Evolutionary conservation across 2,113 vertebrate genomes (phyloP).

Genomic region (Thalassarche chlororhynchos): DNA sequence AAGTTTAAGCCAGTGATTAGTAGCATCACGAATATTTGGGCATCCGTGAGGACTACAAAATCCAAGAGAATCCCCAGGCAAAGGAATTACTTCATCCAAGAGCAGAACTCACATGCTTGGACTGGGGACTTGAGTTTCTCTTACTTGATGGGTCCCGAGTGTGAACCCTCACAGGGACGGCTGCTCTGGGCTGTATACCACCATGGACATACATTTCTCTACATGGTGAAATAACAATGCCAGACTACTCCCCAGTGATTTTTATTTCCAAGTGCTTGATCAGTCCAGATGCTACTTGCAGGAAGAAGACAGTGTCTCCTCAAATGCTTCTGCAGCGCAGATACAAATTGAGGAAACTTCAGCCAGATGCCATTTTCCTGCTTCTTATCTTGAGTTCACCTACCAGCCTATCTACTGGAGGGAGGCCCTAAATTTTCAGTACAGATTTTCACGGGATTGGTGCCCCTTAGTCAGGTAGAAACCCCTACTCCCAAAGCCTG

Average conservation of each 20-base stretch:
- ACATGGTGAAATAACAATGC: background rate
- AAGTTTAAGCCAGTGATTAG: background rate
- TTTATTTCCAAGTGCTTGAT: background rate
- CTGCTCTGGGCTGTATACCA: background rate
- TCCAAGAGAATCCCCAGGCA: conserved; percentile 8
- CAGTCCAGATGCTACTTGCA: background rate
- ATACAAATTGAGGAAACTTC: background rate
- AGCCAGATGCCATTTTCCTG: background rate
- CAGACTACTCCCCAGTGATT: background rate
- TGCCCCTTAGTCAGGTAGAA: background rate
- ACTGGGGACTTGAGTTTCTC: background rate
- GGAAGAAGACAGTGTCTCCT: background rate
- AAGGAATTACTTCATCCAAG: background rate
- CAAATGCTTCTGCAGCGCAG: background rate
- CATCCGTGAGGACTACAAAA: background rate
- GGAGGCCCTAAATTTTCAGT: background rate
- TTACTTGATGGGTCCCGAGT: accelerated
- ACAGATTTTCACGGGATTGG: background rate
- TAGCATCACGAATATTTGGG: background rate
- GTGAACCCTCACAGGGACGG: background rate
- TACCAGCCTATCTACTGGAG: background rate
- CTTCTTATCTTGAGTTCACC: background rate
- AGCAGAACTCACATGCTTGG: background rate
- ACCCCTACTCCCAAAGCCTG: background rate
- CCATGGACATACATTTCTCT: background rate